Base-by-base conservation (phyloP, 2,888 invertebrate genomes). In the Parnassius glacialis region DNA sequence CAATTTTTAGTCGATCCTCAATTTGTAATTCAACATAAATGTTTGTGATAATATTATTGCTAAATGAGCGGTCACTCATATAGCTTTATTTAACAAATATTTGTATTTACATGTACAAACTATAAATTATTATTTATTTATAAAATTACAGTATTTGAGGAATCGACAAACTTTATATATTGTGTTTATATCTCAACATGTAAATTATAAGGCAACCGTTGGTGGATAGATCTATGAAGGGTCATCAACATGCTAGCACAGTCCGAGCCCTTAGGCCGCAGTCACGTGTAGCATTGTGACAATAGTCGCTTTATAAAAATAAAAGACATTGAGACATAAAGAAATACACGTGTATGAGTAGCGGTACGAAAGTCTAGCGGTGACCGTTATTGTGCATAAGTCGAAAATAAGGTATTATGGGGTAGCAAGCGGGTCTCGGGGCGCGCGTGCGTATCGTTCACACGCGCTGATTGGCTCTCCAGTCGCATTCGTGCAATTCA, bases 181-280 rank as follows among this genome's bases (percentile, higher is more conserved):
- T 60, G 16, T 54, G 16, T 43, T 55, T 45, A 65, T 43, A 41
- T 56, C 34, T 25, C 42, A 43, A 70, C 68, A 63, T 64, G 64
- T 72, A 73, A 76, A 75, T 74, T 75, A 78, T 85, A 88, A 89
- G 88, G 87, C 87, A 87, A 85, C 87, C 74, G 70, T 85, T 80
- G 88, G 87, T 83, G 75, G 78, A 79, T 81, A 81, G 67, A 73
- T 71, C 74, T 76, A 75, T 67, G 65, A 67, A 65, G 63, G 69
- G 57, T 34, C 55, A 75, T 83, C 79, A 79, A 81, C 79, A 78
- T 78, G 80, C 64, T 73, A 77, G 80, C 79, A 74, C 73, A 68
- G 67, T 65, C 69, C 57, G 42, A 62, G 60, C 59, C 60, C 65
- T 67, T 67, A 67, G 69, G 67, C 56, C 73, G 73, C 68, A 68